These are phyloP conservation scores for Drosophila tanythrix DNA, from an alignment of 2,888 invertebrate species.

Conservation along the genomic window DNA sequence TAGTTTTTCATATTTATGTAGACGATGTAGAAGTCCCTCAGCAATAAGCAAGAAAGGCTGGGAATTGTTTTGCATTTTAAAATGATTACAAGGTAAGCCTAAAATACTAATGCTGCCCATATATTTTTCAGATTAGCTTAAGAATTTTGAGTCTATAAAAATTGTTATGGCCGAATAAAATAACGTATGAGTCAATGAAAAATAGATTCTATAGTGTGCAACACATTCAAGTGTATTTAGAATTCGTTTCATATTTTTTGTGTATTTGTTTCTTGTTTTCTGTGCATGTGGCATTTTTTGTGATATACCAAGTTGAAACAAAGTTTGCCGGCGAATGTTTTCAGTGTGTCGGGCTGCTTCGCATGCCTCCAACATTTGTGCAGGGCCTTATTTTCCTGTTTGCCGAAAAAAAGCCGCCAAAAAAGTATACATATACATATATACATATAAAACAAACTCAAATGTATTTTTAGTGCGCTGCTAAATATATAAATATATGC, in stretches of 20 bases:
- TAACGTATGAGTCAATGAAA: background rate
- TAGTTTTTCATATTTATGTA: conserved; percentile 7
- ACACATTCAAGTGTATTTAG: conserved; percentile 37
- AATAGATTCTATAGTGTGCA: background rate
- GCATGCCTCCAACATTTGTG: conserved; percentile 53
- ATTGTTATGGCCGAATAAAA: background rate
- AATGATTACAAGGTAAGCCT: background rate
- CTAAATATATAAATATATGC: conserved; percentile 78
- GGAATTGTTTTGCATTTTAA: background rate
- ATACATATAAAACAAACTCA: conserved; percentile 43
- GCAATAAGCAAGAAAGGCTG: conserved; percentile 2
- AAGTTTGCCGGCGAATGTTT: conserved; percentile 52
- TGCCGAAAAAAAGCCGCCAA: conserved; percentile 30
- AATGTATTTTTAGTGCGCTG: conserved; percentile 78
- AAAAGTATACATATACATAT: background rate
- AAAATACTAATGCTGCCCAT: background rate
- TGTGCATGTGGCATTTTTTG: conserved; percentile 61
- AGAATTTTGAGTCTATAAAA: background rate
- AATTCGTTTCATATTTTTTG: conserved; percentile 17
- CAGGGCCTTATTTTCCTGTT: conserved; percentile 56
- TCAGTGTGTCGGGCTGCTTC: conserved; percentile 25
- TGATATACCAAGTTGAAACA: conserved; percentile 56
- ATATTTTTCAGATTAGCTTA: background rate
- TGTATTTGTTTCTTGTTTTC: conserved; percentile 19
- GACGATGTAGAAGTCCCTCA: background rate